Evolutionary conservation across 1,140 invertebrate species (phyloP), one percentile per base, ranked within the genome.

Genomic region (Conopomorpha cramerella): DNA sequence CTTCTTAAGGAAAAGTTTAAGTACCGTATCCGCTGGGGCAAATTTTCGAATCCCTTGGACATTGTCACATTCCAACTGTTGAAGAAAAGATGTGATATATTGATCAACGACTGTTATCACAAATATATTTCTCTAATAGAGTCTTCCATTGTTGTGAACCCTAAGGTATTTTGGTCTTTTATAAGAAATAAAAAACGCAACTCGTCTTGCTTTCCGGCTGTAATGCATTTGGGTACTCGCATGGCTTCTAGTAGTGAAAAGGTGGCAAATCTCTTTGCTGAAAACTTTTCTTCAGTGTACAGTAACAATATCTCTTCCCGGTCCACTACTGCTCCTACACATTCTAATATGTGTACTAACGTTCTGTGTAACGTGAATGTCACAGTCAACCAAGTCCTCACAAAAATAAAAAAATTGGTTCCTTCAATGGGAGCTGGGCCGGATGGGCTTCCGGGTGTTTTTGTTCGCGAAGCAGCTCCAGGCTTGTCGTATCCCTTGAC

Each of bases 161-260:
- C 45, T 1, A 47, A 47, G 30, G 18, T 17, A 3, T 38, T 47
- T 28, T 47, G 45, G 45, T 30, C 41, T 2, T 38, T 37, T 26
- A 19, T 47, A 16, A 47, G 41, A 10, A 33, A 23, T 8, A 47
- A 44, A 25, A 12, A 12, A 7, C 28, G 13, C 8, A 19, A 12
- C 16, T 7, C 1, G 0, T 25, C 25, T 12, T 10, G 2, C 2
- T 34, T 16, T 18, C 42, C 37, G 2, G 19, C 14, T 16, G 10
- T 14, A 6, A 36, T 39, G 37, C 33, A 25, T 7, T 4, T 33
- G 12, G 34, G 27, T 8, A 13, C 12, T 8, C 3, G 11, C 2
- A 7, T 2, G 12, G 16, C 18, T 8, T 10, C 18, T 2, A 14
- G 19, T 15, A 26, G 29, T 11, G 13, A 19, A 13, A 31, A 38